Base-by-base conservation (phyloP, 2,888 invertebrate genomes). In the Phyto melanocephala region DNA sequence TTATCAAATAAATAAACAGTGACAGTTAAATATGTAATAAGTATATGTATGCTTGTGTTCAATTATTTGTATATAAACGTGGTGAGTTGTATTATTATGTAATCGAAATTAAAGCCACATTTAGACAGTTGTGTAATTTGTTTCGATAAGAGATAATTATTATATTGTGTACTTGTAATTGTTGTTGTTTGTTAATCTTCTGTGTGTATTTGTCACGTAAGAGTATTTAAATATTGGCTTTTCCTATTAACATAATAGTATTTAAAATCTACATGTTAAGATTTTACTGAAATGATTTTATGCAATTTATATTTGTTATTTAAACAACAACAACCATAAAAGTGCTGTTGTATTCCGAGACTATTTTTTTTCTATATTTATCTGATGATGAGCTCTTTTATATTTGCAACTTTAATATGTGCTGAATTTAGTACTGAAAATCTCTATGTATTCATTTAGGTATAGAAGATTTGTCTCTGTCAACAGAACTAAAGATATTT, bases 111-210 rank as follows among this genome's bases (percentile, higher is more conserved):
- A 13, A 28, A 54, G 45, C 28, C 52, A 45, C 17, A 68, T 74
- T 80, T 24, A 45, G 35, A 35, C 22, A 52, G 62, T 20, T 52
- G 52, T 62, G 62, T 40, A 56, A 74, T 74, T 45, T 74, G 17
- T 62, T n/a, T 62, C 22, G 47, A 68, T 74, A 68, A 63, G 45
- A 20, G 40, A 60, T 56, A 70, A 63, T 80, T 68, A 56, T 52
- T 50, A 33, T 6, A 52, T 37, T 52, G 20, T 52, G 10, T 47
- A 54, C 24, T n/a, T 54, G 8, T 42, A 67, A 68, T 47, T 37
- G 24, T 37, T 28, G n/a, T 28, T 28, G 3, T 65, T 75, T 33
- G 20, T 35, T 74, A 65, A 75, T 50, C 45, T 56, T 22, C 4
- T 47, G n/a, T 28, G 4, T 58, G 37, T n/a, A 37, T 11, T 65